Conservation (phyloP, 2,888 invertebrate species). For the Ashinkailepas kermadecensis region DNA sequence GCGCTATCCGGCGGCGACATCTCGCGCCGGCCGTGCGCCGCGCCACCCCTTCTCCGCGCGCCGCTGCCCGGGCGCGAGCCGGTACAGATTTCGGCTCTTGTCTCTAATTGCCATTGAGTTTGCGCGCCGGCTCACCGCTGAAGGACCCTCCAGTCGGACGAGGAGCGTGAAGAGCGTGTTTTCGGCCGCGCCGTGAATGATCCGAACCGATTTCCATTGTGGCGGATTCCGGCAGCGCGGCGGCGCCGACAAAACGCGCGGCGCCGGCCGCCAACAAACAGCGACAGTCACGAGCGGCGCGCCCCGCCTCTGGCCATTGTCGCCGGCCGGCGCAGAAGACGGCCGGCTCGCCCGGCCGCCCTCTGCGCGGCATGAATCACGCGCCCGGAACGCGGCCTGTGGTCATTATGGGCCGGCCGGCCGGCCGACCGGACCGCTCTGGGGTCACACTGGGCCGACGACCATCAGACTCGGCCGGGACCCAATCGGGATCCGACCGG, state of each 20-base stretch:
- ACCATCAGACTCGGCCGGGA: too few species aligned
- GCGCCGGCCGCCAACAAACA: background rate
- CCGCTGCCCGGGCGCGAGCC: background rate
- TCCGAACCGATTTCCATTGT: slow-evolving; percentile 6
- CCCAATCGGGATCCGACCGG: too few species aligned
- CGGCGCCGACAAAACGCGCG: background rate
- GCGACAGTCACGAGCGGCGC: background rate
- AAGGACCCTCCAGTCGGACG: background rate
- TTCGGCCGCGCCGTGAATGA: background rate
- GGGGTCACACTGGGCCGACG: too few species aligned
- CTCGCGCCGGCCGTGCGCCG: background rate
- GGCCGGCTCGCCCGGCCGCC: too few species aligned
- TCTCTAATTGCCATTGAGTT: slow-evolving; percentile 16
- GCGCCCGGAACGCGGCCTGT: too few species aligned
- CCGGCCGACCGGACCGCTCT: too few species aligned
- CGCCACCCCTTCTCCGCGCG: background rate
- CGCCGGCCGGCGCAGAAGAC: background rate
- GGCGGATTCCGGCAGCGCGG: background rate
- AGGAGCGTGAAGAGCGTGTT: slow-evolving; percentile 16
- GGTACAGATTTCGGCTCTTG: background rate
- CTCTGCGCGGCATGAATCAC: too few species aligned
- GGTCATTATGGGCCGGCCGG: too few species aligned
- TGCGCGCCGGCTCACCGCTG: slow-evolving; percentile 15
- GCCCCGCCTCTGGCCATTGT: too few species aligned
- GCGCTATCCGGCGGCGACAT: background rate